Conservation (phyloP, 2,888 invertebrate species). For the Coecobrya sp. region DNA sequence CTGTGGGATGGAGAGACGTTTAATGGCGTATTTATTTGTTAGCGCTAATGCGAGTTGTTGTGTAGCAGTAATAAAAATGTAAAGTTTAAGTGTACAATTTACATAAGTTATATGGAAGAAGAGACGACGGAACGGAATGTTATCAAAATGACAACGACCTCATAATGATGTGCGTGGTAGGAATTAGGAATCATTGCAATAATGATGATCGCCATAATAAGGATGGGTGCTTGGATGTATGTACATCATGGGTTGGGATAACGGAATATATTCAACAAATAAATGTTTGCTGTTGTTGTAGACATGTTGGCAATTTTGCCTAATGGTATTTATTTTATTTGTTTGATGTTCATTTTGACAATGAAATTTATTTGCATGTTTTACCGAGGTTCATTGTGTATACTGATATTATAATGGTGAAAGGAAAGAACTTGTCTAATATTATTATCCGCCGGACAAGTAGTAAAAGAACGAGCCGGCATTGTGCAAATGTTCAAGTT, state of each 20-base stretch:
- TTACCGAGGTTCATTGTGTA: no score
- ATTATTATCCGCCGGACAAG: no score
- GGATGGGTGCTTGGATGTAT: neutral
- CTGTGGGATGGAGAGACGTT: neutral
- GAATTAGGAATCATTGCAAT: slow-evolving; percentile 8
- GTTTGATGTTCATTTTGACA: slow-evolving; percentile 43
- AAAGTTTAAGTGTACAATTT: slow-evolving; percentile 42
- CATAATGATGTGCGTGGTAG: slow-evolving; percentile 62
- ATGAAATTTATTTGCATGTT: slow-evolving; percentile 20
- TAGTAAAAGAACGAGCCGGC: no score
- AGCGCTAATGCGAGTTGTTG: slow-evolving; percentile 10
- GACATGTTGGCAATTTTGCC: slow-evolving; percentile 29
- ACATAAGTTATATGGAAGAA: neutral
- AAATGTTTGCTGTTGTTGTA: slow-evolving; percentile 37
- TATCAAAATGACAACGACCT: slow-evolving; percentile 68
- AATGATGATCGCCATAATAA: slow-evolving; percentile 5
- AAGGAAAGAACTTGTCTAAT: no score
- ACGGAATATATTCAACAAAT: slow-evolving; percentile 13
- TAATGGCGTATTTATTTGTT: slow-evolving; percentile 47
- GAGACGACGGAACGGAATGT: neutral
- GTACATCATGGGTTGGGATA: neutral
- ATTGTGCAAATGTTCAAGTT: no score
- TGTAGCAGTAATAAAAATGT: slow-evolving; percentile 9
- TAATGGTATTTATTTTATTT: slow-evolving; percentile 39
- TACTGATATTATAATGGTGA: no score